Evolutionary conservation across 2,113 vertebrate genomes (phyloP).

Genomic region (cat (Felis catus)): DNA sequence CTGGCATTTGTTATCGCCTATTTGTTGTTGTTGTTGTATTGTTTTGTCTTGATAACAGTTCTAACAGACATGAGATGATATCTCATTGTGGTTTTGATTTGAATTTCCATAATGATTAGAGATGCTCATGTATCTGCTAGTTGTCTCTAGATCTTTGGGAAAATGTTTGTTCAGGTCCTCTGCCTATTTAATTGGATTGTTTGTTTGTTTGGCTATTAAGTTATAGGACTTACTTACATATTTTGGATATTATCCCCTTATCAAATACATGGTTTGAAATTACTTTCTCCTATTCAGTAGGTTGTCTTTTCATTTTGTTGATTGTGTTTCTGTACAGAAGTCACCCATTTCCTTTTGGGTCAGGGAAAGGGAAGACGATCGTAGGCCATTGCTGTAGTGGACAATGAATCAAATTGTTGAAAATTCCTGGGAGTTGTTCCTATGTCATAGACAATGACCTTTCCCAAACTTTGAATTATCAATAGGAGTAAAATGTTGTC

Average conservation of each 20-base stretch:
- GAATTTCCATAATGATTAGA: not conserved
- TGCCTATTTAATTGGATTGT: not conserved
- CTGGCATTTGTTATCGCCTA: not conserved
- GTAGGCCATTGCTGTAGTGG: accelerated
- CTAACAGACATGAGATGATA: not conserved
- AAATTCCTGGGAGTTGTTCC: not conserved
- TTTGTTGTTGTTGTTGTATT: no score
- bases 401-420: not conserved
- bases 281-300: not conserved
- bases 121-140: not conserved
- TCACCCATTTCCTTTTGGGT: not conserved
- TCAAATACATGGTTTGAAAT: not conserved
- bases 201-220: not conserved
- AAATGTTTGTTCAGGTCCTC: not conserved
- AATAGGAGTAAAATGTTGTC: not conserved
- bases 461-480: not conserved
- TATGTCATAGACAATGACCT: not conserved
- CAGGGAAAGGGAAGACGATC: not conserved
- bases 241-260: not conserved
- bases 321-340: not conserved
- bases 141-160: not conserved
- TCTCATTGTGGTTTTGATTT: not conserved
- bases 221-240: not conserved
- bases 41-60: not conserved
- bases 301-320: not conserved